Evolutionary conservation across 23 tunicate species (phyloP), one percentile per base, ranked within the genome.

Genomic region (Ciona savignyi): DNA sequence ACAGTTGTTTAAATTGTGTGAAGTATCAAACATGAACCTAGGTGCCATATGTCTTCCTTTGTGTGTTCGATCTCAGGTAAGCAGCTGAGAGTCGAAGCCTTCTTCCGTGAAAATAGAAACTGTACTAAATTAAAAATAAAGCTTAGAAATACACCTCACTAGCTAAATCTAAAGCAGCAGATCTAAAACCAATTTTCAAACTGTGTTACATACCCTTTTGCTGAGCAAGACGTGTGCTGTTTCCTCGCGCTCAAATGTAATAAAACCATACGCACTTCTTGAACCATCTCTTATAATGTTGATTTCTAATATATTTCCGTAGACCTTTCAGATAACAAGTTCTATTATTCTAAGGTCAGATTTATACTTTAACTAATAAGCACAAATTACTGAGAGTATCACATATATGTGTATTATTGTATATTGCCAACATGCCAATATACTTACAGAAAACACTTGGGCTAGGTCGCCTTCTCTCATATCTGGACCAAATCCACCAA

Each of bases 11-110:
- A 23, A 61, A 61, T 23, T 23, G 27, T 3, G 65, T 23, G 25
- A 61, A 3, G 25, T 1, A 2, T 2, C 3, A 2, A 61, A 61
- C 65, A 61, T 28, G 4, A 61, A 2, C 2, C 24, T 2, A 61
- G 25, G 27, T 42, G 68, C 28, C 68, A 21, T 67, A 68, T 6
- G 75, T 78, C 15, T 67, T 68, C 30, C 82, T 29, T 30, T 72
- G 71, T 78, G 51, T 78, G 67, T 68, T 78, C 15, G 56, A 42
- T 4, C 84, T 62, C 1, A 80, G 60, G 25, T 70, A 80, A 2
- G 84, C 84, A 1, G 70, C 60, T 11, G 84, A 80, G 25, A 80
- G 23, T 32, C 84, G 77, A 0, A 80, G 71, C 25, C 27, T 34
- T 30, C 63, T 61, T 61, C 84, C 84, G 6, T 74, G 34, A 42